Conservation (phyloP, 2,113 vertebrate genomes). For the Orthochromis indermauri region DNA sequence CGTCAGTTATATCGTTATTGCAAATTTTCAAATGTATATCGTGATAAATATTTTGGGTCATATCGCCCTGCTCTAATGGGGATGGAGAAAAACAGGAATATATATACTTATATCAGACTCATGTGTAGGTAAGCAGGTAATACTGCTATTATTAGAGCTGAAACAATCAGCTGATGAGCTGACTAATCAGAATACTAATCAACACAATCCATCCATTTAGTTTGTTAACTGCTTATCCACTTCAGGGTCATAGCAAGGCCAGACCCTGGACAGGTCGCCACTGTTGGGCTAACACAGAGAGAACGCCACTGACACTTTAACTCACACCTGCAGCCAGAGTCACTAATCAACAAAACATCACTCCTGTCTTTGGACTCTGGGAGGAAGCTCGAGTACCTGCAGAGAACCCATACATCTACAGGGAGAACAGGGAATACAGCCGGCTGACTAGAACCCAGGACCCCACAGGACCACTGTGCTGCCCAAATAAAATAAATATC, state of each 20-base stretch:
- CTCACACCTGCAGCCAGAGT: not conserved
- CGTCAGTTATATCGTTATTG: accelerated
- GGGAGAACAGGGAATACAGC: not conserved
- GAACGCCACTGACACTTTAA: not conserved
- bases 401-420: not conserved
- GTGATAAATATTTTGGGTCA: not conserved
- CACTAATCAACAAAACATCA: not conserved
- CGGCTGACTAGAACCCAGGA: not conserved
- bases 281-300: not conserved
- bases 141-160: not conserved
- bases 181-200: not conserved
- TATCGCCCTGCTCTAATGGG: not conserved
- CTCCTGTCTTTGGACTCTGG: not conserved
- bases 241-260: accelerated
- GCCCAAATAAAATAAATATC: not conserved
- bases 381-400: not conserved
- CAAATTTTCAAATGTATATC: not conserved
- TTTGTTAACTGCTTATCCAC: not conserved
- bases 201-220: not conserved
- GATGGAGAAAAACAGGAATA: not conserved
- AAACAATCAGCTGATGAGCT: not conserved
- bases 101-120: not conserved
- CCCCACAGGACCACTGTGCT: not conserved
- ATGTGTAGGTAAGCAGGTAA: not conserved
- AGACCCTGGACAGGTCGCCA: not conserved